Evolutionary conservation across 2,797 vertebrate species (phyloP), one percentile per base, ranked within the genome.

Genomic region (Hemitrygon akajei): DNA sequence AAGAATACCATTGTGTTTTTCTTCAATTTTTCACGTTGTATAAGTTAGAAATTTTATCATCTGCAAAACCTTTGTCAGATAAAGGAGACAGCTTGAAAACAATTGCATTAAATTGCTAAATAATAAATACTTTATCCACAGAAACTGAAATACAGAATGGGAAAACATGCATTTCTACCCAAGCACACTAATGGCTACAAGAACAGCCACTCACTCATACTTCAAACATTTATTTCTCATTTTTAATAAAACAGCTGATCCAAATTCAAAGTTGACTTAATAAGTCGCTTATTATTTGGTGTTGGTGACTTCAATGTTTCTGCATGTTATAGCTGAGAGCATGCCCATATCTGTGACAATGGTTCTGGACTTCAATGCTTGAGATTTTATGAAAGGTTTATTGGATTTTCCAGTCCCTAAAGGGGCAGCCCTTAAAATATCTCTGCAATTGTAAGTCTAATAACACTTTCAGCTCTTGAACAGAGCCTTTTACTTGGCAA

Each of bases 361-460:
- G 95, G 95, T 94, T 96, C 95, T 95, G 95, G 95, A 95, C 95
- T 96, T 95, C 93, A 95, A 95, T 94, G 95, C 97, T 96, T 95
- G 96, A 97, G 97, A 96, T 97, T 97, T 97, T 97, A 97, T 97
- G 97, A 98, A 98, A 98, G 97, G 96, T 98, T 99, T 99, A 99
- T 99, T 99, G 98, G 98, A 99, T 98, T 98, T 97, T 95, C 95
- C 96, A 96, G 96, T 97, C 98, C 98, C 98, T 98, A 96, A 97
- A 98, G 98, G 98, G 97, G 96, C 98, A 98, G 98, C 97, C 97
- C 98, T 98, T 98, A 98, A 98, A 99, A 99, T 97, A 97, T 97
- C 97, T 97, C 96, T 95, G 97, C 98, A 99, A 99, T 99, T 99
- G 98, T 98, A 98, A 97, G 97, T 98, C 98, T 98, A 98, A 98